These are phyloP conservation scores for Macrostomum lignano DNA, from an alignment of 1,140 invertebrate genomes.

Conservation along the genomic window DNA sequence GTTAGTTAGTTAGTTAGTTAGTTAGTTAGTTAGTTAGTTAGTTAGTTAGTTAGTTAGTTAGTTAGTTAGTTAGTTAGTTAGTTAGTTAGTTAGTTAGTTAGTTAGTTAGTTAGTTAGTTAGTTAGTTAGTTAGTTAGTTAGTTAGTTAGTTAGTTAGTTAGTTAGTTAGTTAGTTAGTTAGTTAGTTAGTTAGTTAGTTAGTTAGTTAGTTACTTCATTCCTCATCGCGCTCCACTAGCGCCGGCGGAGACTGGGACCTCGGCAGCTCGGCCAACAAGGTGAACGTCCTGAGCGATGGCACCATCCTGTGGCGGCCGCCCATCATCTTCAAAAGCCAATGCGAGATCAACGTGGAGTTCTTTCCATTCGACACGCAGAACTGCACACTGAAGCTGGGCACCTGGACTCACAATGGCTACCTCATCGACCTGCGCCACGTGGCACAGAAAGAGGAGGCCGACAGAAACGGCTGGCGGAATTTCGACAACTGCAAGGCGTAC, in stretches of 20 bases:
- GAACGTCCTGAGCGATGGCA: conserved; percentile 46
- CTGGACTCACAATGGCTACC: conserved; percentile 47
- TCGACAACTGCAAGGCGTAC: conserved; percentile 5
- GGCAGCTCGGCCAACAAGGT: conserved; percentile 30
- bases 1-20: too few species aligned
- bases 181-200: too few species aligned
- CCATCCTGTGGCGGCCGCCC: conserved; percentile 75
- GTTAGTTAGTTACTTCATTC: too few species aligned
- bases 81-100: too few species aligned
- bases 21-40: too few species aligned
- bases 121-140: too few species aligned
- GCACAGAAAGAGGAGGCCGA: conserved; percentile 1
- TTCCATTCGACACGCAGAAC: conserved; percentile 68
- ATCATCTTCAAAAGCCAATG: conserved; percentile 95
- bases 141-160: too few species aligned
- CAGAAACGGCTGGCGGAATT: neutral
- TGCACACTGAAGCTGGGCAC: conserved; percentile 59
- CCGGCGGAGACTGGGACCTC: conserved; percentile 33
- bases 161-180: too few species aligned
- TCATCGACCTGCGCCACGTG: conserved; percentile 37
- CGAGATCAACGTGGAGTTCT: conserved; percentile 32
- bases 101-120: too few species aligned
- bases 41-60: too few species aligned
- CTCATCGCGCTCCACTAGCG: too few species aligned
- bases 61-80: too few species aligned